phyloP scores from a whole-genome alignment of 2,797 vertebrate species.

The Acridotheres tristis region DNA sequence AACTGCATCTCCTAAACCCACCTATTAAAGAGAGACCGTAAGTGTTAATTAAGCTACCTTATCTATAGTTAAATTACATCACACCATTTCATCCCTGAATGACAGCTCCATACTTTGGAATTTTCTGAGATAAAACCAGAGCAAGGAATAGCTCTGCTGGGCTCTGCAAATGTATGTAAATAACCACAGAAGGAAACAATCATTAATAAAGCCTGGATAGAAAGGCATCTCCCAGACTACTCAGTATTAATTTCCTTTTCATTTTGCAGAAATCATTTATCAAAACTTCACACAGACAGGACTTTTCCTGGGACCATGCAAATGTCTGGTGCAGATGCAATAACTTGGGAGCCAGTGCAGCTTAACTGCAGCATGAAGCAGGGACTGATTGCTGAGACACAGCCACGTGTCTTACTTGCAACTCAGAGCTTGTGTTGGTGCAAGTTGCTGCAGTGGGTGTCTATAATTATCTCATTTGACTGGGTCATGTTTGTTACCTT shows the following conservation, averaged over 20 bases:
- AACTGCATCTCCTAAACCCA: background rate
- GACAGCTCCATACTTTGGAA: background rate
- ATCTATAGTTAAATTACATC: background rate
- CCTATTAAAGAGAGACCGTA: background rate
- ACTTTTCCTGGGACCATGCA: background rate
- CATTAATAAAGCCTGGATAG: background rate
- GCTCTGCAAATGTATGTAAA: background rate
- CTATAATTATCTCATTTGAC: background rate
- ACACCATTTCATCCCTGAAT: background rate
- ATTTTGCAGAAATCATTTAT: background rate
- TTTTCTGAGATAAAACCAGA: background rate
- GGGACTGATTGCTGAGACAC: background rate
- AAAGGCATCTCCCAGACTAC: background rate
- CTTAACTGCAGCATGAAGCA: background rate
- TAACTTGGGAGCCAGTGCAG: background rate
- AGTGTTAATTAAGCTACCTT: background rate
- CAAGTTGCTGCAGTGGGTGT: background rate
- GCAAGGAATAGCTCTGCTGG: background rate
- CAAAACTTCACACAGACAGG: background rate
- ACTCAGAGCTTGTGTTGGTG: background rate
- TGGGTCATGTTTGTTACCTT: background rate
- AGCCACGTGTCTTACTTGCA: background rate
- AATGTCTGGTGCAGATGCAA: background rate
- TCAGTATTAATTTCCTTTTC: background rate
- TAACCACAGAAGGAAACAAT: background rate